Conservation (phyloP, 2,797 vertebrate genomes). For the Sebastes minor region DNA sequence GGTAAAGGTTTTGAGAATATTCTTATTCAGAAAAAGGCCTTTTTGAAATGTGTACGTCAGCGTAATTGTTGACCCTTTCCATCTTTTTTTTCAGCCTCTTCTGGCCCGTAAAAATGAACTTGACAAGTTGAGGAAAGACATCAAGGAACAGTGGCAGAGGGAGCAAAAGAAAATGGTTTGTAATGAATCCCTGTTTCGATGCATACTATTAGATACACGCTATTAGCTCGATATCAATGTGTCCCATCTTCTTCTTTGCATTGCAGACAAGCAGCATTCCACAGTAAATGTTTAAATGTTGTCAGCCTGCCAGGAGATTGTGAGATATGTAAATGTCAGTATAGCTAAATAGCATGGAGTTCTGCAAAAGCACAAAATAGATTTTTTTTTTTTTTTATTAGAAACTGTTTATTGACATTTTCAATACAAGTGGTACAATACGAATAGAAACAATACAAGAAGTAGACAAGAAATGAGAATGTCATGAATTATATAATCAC, state of each 20-base stretch:
- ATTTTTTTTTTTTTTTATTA: too few species aligned
- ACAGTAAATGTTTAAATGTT: background rate
- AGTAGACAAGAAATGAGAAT: too few species aligned
- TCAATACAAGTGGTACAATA: too few species aligned
- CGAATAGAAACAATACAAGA: too few species aligned
- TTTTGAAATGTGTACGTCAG: background rate
- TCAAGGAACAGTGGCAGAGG: conserved; percentile 98
- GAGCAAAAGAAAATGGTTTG: conserved; percentile 98
- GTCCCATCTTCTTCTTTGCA: background rate
- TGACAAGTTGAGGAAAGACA: conserved; percentile 95
- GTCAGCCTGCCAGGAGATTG: background rate
- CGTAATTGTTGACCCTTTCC: background rate
- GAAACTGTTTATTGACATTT: too few species aligned
- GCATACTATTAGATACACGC: background rate
- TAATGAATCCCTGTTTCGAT: conserved; percentile 55
- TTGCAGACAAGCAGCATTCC: conserved; percentile 6
- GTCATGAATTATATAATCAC: too few species aligned
- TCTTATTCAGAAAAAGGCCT: background rate
- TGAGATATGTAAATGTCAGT: background rate
- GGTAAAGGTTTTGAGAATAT: background rate
- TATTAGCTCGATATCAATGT: background rate
- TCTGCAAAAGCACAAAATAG: background rate
- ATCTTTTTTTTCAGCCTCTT: conserved; percentile 85
- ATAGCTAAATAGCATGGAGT: background rate
- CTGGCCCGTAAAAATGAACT: conserved; percentile 92